phyloP scores from a whole-genome alignment of 2,113 vertebrate species.

The Spermophilus dauricus region DNA sequence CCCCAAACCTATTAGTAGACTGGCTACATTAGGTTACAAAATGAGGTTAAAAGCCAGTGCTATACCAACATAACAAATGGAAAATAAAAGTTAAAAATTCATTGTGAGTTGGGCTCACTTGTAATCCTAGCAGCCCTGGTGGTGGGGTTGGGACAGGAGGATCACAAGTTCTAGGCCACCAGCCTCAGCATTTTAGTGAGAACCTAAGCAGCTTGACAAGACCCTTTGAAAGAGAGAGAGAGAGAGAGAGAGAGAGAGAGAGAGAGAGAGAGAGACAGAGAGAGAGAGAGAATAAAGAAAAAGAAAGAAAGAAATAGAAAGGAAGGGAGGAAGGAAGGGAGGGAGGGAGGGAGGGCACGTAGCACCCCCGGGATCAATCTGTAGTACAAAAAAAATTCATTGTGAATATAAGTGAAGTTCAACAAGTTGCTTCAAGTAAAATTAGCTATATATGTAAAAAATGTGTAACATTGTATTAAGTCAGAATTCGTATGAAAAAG shows the following conservation, averaged over 20 bases:
- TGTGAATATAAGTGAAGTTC: neutral
- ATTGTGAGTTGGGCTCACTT: neutral
- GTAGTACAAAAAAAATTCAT: neutral
- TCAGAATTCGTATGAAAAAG: neutral
- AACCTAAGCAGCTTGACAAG: no score
- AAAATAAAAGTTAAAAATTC: constrained; percentile 36
- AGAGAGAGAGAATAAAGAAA: no score
- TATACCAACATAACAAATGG: neutral
- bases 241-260: no score
- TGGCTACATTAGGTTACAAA: neutral
- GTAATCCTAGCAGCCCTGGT: no score
- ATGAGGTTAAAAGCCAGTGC: neutral
- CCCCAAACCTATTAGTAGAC: neutral
- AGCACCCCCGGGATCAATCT: no score
- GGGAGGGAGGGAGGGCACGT: no score
- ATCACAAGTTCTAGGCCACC: no score
- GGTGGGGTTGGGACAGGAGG: no score
- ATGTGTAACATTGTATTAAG: constrained; percentile 14
- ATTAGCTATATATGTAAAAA: neutral
- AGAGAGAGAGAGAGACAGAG: no score
- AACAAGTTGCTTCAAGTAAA: neutral
- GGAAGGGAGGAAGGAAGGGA: fast-evolving
- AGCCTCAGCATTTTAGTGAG: no score
- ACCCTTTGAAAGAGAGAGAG: no score
- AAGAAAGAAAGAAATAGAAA: fast-evolving